Conservation (phyloP, 2,888 invertebrate genomes). For the Eretmocerus hayati region DNA sequence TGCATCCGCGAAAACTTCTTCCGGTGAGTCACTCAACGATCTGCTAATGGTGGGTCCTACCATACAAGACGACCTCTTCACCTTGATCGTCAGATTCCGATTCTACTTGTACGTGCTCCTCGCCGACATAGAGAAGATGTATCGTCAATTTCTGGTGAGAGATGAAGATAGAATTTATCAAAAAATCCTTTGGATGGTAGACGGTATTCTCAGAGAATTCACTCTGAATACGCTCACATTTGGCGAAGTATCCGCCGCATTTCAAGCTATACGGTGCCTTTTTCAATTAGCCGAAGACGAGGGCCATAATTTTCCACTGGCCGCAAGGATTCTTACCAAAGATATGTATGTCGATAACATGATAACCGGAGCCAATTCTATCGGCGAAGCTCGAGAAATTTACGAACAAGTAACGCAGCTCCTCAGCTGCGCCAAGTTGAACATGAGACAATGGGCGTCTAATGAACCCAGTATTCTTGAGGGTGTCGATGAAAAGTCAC, state of each 20-base stretch:
- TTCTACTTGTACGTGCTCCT: constrained; percentile 25
- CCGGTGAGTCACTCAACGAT: constrained; percentile 28
- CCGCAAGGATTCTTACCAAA: constrained; percentile 1
- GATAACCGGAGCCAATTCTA: constrained; percentile 13
- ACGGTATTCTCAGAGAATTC: constrained; percentile 9
- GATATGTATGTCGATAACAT: constrained; percentile 24
- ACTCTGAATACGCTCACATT: neutral
- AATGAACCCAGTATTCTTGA: neutral
- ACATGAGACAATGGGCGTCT: constrained; percentile 21
- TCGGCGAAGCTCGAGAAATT: constrained; percentile 12
- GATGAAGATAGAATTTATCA: constrained; percentile 26
- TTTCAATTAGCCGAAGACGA: constrained; percentile 23
- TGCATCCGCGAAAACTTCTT: constrained; percentile 20
- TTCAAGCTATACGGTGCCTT: constrained; percentile 20
- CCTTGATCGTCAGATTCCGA: constrained; percentile 25
- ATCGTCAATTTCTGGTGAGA: constrained; percentile 10
- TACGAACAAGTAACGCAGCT: constrained; percentile 16
- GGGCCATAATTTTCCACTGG: constrained; percentile 10
- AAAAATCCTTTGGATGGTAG: constrained; percentile 29
- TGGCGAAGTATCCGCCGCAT: constrained; percentile 27
- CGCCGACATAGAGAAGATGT: constrained; percentile 35
- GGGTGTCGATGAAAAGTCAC: neutral
- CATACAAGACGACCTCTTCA: constrained; percentile 22
- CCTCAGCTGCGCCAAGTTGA: constrained; percentile 20
- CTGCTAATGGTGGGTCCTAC: constrained; percentile 27